Base-by-base conservation (phyloP, 2,113 vertebrate species). In the Gymnocephalus cernua region DNA sequence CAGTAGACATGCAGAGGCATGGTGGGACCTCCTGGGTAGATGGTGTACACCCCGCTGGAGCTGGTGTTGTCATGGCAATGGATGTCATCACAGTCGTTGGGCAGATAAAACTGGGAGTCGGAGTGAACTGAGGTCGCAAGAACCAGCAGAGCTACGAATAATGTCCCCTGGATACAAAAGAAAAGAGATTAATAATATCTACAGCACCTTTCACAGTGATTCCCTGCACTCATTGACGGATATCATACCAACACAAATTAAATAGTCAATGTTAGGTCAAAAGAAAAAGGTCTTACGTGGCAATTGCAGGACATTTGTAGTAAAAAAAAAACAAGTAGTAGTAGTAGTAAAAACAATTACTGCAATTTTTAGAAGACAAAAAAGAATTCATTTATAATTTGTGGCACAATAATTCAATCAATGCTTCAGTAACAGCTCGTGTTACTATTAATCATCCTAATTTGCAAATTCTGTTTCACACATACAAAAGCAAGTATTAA, bases 1-100 rank as follows among this genome's bases (percentile, higher is more conserved):
- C 96, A 96, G 92, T 94, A 95, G 74, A 96, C 96, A 0, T 94
- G 91, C 58, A 96, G 86, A 0, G 95, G 95, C 25, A 87, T 64
- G 3, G 83, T 91, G 41, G 94, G 93, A 21, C 94, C 95, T 0
- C 90, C 85, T 0, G 95, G 96, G 78, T 94, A 96, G 86, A 97
- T 96, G 56, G 86, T 91, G 84, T 96, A 96, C 23, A 96, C 92
- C 0, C 95, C 95, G 0, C 94, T 95, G 80, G 77, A 56, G 47
- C 68, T 91, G 3, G 47, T 87, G 63, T 88, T 83, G 63, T 88
- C 63, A 32, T 61, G 48, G 3, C 11, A 6, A 56, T 91, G 72
- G 66, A 93, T 77, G 82, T 90, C 91, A 32, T 82, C 77, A 59
- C 88, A 92, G 77, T 91, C 80, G 3, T 77, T 14, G 0, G 84